Evolutionary conservation across 2,797 vertebrate species (phyloP).

Genomic region (Eurystomus glaucurus): DNA sequence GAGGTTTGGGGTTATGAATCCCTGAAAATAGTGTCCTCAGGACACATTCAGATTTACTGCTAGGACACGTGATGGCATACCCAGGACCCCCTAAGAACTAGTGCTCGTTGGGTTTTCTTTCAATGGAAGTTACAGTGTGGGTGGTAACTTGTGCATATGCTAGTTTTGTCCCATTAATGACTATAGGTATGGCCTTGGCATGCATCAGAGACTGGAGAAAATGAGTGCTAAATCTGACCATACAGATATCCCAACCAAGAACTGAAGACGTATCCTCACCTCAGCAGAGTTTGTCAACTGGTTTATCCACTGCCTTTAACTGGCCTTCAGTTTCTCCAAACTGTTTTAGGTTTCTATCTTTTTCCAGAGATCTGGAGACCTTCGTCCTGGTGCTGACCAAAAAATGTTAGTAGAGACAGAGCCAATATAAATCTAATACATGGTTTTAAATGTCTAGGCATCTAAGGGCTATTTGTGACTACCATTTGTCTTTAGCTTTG

Average conservation of each 20-base stretch:
- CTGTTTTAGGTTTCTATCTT: background rate
- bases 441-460: background rate
- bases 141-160: rapidly evolving
- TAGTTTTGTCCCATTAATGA: background rate
- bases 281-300: background rate
- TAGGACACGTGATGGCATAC: background rate
- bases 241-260: background rate
- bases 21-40: background rate
- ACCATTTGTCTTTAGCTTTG: constrained; percentile 24
- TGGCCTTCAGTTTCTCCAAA: background rate
- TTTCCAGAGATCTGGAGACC: background rate
- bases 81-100: background rate
- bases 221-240: background rate
- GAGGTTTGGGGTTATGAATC: background rate
- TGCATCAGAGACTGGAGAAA: background rate
- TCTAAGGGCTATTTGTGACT: background rate
- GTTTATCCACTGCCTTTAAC: background rate
- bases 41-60: background rate
- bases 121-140: background rate
- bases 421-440: background rate
- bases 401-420: background rate
- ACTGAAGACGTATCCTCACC: background rate
- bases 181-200: background rate
- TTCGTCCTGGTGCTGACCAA: background rate
- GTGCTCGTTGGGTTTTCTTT: background rate